Base-by-base conservation (phyloP, 1,140 invertebrate species). In the Aphis gossypii region DNA sequence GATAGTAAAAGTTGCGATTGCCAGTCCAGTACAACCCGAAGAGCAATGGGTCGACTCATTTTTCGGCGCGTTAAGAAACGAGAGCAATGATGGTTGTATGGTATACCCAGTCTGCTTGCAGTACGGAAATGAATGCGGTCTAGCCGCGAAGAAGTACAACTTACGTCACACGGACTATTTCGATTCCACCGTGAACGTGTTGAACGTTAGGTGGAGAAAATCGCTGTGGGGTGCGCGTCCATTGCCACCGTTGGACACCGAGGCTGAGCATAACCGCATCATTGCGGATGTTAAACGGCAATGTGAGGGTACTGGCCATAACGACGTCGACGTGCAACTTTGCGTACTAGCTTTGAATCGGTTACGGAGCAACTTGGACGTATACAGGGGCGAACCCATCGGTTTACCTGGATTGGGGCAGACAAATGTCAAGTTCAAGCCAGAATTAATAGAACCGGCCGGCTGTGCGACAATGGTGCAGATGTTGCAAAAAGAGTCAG, bases 401-500 rank as follows among this genome's bases (percentile, higher is more conserved):
- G 30, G 23, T 25, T 46, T 48, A 20, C 4, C 46, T 5, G n/a
- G 9, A 48, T 35, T 83, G 35, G 7, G 1, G 7, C 23, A 6
- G 76, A 83, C 11, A 30, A 35, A 4, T 2, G 7, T 92, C 4
- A 48, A 20, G n/a, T 82, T 83, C 20, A n/a, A 4, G 0, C 91
- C 91, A 8, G 46, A 83, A 35, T 38, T 92, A 0, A 25, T 92
- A 0, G 91, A 92, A 8, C 91, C 60, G 5, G 30, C 30, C 3
- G 91, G n/a, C 11, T 82, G 91, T 51, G 5, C n/a, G 46, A 92
- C 91, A 5, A 46, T 83, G 91, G 30, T 82, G 4, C 91, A 92
- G 46, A 92, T 83, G 21, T 92, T 92, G 46, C 76, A 92, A 41
- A 92, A 92, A 18, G 68, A 44, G 35, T 92, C 91, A 9, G 91